phyloP scores from a whole-genome alignment of 1,140 invertebrate genomes.

The Drosophila orosa region DNA sequence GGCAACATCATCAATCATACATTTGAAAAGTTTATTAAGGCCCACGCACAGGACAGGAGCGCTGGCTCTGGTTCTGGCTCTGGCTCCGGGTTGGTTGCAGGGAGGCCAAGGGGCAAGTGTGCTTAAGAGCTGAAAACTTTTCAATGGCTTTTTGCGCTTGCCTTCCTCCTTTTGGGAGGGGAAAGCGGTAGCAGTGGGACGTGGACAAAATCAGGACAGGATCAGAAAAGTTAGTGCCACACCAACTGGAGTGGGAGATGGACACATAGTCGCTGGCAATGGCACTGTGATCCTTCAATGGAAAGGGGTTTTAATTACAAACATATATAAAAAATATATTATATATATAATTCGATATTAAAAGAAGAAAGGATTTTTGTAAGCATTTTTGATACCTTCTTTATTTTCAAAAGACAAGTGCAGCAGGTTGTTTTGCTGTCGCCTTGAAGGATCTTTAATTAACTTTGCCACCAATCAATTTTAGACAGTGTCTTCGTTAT shows the following conservation, averaged over 20 bases:
- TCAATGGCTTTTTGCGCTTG: conserved; percentile 70
- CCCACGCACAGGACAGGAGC: conserved; percentile 21
- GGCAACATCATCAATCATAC: conserved; percentile 79
- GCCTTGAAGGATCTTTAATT: too few relatives aligned
- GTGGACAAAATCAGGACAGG: conserved; percentile 9
- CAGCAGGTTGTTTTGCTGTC: too few relatives aligned
- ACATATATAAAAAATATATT: too few relatives aligned
- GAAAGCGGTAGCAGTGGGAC: background rate
- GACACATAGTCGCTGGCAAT: background rate
- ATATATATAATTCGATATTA: too few relatives aligned
- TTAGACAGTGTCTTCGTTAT: too few relatives aligned
- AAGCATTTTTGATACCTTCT: too few relatives aligned
- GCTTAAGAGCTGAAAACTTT: conserved; percentile 77
- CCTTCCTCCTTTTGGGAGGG: background rate
- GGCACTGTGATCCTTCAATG: conserved; percentile 12
- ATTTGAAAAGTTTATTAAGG: conserved; percentile 81
- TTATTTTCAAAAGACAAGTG: too few relatives aligned
- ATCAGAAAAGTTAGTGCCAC: conserved; percentile 39
- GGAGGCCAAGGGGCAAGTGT: conserved; percentile 56
- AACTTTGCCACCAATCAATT: too few relatives aligned
- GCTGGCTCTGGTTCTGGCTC: background rate
- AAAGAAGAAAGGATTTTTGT: too few relatives aligned
- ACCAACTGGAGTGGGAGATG: conserved; percentile 24
- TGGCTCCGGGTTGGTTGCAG: background rate
- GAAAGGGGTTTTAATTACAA: background rate